These are phyloP conservation scores for Tringa solitaria DNA, from an alignment of 2,113 vertebrate genomes.

Conservation along the genomic window DNA sequence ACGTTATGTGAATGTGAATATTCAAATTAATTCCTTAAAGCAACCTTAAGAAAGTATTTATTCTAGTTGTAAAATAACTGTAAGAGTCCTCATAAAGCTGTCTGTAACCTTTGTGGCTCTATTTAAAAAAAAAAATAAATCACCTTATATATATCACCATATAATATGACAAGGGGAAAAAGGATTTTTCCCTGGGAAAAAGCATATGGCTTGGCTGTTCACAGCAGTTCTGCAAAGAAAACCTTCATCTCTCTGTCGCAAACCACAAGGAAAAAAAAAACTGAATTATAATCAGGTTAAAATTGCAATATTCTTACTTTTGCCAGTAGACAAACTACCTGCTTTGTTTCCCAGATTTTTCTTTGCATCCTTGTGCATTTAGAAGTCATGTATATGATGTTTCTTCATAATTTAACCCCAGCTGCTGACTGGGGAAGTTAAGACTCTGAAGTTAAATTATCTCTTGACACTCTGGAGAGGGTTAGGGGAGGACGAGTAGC, in stretches of 20 bases:
- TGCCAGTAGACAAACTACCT: not conserved
- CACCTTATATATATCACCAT: not conserved
- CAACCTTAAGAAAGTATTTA: not conserved
- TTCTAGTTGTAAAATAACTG: not conserved
- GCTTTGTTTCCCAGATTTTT: not conserved
- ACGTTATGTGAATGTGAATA: not conserved
- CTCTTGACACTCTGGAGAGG: conserved; percentile 25
- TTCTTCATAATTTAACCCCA: not conserved
- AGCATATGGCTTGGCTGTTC: not conserved
- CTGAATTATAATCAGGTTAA: not conserved
- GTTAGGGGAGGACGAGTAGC: not conserved
- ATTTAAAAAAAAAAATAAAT: not conserved
- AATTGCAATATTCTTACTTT: not conserved
- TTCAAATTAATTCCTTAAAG: not conserved
- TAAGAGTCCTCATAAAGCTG: not conserved
- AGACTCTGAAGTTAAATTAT: conserved; percentile 30
- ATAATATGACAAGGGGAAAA: not conserved
- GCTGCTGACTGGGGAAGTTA: not conserved
- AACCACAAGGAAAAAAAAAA: not conserved
- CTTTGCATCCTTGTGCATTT: not conserved
- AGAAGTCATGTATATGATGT: not conserved
- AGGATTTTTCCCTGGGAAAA: not conserved
- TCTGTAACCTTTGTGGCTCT: not conserved
- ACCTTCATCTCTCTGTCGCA: not conserved
- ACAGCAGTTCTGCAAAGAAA: not conserved